phyloP scores from a whole-genome alignment of 2,888 invertebrate species.

The Epinotia ramella region DNA sequence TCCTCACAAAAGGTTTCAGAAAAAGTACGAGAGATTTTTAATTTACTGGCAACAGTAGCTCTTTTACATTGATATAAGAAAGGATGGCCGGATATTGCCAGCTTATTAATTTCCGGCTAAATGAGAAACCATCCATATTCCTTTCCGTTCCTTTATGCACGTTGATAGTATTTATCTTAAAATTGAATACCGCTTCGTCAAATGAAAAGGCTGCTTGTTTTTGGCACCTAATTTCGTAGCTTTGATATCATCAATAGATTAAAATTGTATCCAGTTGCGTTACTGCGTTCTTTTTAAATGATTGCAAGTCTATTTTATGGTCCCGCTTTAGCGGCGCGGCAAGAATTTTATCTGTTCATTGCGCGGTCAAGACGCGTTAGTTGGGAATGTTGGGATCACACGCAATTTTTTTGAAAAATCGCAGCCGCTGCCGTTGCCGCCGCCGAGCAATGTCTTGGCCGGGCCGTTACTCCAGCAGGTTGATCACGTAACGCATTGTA shows the following conservation, averaged over 20 bases:
- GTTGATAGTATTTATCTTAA: slow-evolving; percentile 38
- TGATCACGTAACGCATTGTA: no score
- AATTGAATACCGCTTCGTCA: slow-evolving; percentile 3
- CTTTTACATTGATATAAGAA: slow-evolving; percentile 40
- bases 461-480: no score
- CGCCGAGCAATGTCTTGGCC: no score
- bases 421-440: no score
- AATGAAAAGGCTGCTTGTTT: not conserved
- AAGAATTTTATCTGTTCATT: no score
- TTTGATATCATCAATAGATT: not conserved
- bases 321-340: no score
- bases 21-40: slow-evolving; percentile 33
- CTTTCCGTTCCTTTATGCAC: slow-evolving; percentile 34
- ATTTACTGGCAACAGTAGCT: slow-evolving; percentile 36
- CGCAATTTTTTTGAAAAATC: no score
- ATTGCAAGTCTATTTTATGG: no score
- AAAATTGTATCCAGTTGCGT: no score
- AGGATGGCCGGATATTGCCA: slow-evolving; percentile 51
- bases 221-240: slow-evolving; percentile 10
- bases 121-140: slow-evolving; percentile 43
- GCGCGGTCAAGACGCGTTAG: no score
- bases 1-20: slow-evolving; percentile 28
- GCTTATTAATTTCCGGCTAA: slow-evolving; percentile 51
- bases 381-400: no score
- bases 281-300: no score